phyloP scores from a whole-genome alignment of 2,797 vertebrate genomes.

The Cyprinodon diabolis region DNA sequence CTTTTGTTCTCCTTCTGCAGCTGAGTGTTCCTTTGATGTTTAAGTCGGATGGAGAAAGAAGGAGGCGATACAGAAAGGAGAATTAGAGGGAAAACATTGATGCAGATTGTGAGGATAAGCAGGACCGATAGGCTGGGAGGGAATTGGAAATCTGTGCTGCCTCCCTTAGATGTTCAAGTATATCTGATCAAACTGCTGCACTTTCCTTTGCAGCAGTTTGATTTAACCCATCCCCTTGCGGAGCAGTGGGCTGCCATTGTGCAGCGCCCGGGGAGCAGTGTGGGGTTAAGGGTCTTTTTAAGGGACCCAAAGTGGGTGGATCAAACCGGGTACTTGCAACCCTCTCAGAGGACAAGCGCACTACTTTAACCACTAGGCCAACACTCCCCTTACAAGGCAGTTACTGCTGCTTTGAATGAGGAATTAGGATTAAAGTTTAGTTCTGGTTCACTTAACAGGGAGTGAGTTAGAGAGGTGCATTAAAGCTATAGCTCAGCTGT shows the following conservation, averaged over 20 bases:
- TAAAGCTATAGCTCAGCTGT: background rate
- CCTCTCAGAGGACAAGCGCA: too few species aligned
- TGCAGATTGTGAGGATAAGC: conserved; percentile 49
- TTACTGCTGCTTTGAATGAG: conserved; percentile 21
- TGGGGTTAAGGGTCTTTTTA: too few species aligned
- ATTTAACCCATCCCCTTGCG: too few species aligned
- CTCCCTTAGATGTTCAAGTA: conserved; percentile 33
- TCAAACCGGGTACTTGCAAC: too few species aligned
- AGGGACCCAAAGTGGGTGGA: too few species aligned
- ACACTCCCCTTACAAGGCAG: conserved; percentile 5
- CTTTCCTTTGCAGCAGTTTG: conserved; percentile 8
- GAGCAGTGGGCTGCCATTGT: too few species aligned
- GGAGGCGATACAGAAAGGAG: conserved; percentile 46
- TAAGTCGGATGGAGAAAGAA: conserved; percentile 37
- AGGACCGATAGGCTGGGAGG: conserved; percentile 57
- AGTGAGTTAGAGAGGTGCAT: conserved; percentile 40
- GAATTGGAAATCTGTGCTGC: conserved; percentile 43
- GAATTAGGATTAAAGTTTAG: conserved; percentile 41
- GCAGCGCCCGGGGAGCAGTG: too few species aligned
- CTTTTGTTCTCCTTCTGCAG: conserved; percentile 62
- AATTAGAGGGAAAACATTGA: conserved; percentile 55
- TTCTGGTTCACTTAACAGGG: conserved; percentile 28
- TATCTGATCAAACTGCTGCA: conserved; percentile 21
- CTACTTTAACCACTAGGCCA: too few species aligned
- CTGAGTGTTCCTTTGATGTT: conserved; percentile 67